phyloP scores from a whole-genome alignment of 2,888 invertebrate species.

The Drosophila macrospina region DNA sequence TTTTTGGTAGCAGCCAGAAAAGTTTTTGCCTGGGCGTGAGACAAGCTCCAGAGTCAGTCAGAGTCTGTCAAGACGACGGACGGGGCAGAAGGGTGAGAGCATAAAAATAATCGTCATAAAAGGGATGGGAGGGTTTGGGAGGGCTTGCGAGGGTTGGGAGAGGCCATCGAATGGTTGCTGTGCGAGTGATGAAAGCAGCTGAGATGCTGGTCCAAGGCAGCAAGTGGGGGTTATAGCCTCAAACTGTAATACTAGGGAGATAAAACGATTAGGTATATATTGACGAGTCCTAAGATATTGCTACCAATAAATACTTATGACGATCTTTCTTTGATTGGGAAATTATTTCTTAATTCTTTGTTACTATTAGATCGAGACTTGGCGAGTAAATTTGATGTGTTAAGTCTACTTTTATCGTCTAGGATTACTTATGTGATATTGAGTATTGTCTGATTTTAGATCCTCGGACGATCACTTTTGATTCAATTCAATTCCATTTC shows the following conservation, averaged over 20 bases:
- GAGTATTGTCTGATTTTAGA: not conserved
- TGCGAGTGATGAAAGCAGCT: not conserved
- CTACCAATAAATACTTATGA: slow-evolving; percentile 20
- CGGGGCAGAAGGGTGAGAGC: slow-evolving; percentile 29
- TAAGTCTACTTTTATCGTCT: not conserved
- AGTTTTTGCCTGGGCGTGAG: slow-evolving; percentile 42
- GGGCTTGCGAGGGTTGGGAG: slow-evolving; percentile 10
- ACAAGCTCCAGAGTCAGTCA: slow-evolving; percentile 7
- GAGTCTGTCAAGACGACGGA: slow-evolving; percentile 9
- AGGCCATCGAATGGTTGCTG: slow-evolving; percentile 36
- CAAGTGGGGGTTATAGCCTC: slow-evolving; percentile 43
- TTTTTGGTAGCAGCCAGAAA: slow-evolving; percentile 66
- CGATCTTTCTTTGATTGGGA: not conserved
- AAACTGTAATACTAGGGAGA: slow-evolving; percentile 46
- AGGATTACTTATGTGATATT: not conserved
- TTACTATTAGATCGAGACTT: no score
- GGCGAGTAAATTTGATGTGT: no score
- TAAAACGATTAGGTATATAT: slow-evolving; percentile 45
- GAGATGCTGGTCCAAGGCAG: slow-evolving; percentile 11
- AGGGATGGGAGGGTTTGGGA: slow-evolving; percentile 38
- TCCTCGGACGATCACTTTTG: no score
- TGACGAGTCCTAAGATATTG: slow-evolving; percentile 8
- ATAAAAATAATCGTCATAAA: slow-evolving; percentile 80
- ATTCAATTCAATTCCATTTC: no score
- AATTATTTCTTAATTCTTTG: not conserved